These are phyloP conservation scores for Actinostola sp. DNA, from an alignment of 92 coral and sea anemone genomes.

Conservation along the genomic window DNA sequence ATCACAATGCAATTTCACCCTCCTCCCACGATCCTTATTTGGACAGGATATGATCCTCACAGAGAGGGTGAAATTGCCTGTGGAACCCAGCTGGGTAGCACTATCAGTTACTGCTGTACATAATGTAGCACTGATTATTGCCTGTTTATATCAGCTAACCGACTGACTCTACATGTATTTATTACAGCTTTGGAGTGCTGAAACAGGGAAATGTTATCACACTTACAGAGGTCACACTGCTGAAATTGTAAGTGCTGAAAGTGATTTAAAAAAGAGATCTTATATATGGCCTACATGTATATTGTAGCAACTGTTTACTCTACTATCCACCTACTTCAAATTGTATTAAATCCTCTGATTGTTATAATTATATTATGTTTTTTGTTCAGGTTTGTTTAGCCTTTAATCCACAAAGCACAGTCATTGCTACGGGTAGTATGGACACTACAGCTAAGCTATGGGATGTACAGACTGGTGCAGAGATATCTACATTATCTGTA, in stretches of 20 bases:
- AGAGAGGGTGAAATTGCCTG: too few species aligned
- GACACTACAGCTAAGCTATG: conserved; percentile 97
- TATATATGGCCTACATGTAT: neutral
- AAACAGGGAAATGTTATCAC: conserved; percentile 97
- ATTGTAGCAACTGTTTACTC: neutral
- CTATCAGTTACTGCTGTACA: too few species aligned
- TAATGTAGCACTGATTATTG: neutral
- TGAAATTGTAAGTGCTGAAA: conserved; percentile 83
- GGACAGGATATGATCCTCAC: too few species aligned
- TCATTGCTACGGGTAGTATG: conserved; percentile 98
- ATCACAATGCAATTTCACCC: too few species aligned
- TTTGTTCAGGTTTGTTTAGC: conserved; percentile 85
- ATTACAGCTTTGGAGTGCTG: conserved; percentile 91
- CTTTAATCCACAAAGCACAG: conserved; percentile 97
- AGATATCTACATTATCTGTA: conserved; percentile 87
- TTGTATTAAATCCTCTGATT: too few species aligned
- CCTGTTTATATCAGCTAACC: neutral
- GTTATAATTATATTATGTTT: neutral
- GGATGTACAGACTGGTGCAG: conserved; percentile 99
- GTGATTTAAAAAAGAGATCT: neutral
- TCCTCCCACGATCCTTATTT: too few species aligned
- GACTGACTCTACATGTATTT: neutral
- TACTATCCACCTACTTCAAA: neutral
- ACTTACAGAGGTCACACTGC: conserved; percentile 96
- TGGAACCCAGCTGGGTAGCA: too few species aligned